Percentiles rank a stretch among this genome's conserved stretches.
phyloP scores from a whole-genome alignment of 2,113 vertebrate species.

The Sorex fumeus region DNA sequence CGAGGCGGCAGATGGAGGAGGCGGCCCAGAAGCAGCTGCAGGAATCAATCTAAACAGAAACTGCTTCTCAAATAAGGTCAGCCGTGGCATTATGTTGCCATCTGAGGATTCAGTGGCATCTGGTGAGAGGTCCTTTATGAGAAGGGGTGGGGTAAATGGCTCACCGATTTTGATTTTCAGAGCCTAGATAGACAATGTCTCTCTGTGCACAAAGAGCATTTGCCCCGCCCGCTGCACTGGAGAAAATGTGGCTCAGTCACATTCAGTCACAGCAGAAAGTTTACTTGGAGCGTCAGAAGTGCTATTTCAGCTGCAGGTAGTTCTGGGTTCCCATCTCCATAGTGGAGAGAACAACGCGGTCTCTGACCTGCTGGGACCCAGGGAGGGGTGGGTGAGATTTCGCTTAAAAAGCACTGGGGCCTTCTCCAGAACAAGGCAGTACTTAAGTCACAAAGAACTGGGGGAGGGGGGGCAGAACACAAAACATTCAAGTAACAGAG shows the following conservation, averaged over 20 bases:
- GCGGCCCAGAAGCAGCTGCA: not conserved
- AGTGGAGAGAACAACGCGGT: constrained; percentile 54
- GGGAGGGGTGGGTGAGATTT: not conserved
- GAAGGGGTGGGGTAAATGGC: not conserved
- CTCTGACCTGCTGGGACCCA: constrained; percentile 26
- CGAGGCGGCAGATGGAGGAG: not conserved
- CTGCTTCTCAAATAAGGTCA: not conserved
- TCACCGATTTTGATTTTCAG: constrained; percentile 6
- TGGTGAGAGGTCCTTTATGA: not conserved
- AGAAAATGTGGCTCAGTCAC: not conserved
- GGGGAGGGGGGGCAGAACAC: constrained; percentile 28
- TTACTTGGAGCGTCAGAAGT: constrained; percentile 5
- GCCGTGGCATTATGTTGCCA: too few relatives aligned
- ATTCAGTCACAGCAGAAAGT: not conserved
- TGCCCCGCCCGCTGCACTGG: not conserved
- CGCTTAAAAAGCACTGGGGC: constrained; percentile 3
- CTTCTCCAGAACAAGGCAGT: constrained; percentile 73
- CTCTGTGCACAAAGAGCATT: constrained; percentile 11
- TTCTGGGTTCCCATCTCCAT: constrained; percentile 72
- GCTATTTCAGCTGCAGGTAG: constrained; percentile 11
- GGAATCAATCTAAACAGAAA: not conserved
- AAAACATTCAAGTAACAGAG: constrained; percentile 76
- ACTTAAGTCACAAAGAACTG: constrained; percentile 68
- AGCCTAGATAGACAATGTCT: not conserved
- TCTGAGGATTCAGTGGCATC: not conserved